Evolutionary conservation across 1,140 invertebrate species (phyloP).

Genomic region (Drosophila gunungcola): DNA sequence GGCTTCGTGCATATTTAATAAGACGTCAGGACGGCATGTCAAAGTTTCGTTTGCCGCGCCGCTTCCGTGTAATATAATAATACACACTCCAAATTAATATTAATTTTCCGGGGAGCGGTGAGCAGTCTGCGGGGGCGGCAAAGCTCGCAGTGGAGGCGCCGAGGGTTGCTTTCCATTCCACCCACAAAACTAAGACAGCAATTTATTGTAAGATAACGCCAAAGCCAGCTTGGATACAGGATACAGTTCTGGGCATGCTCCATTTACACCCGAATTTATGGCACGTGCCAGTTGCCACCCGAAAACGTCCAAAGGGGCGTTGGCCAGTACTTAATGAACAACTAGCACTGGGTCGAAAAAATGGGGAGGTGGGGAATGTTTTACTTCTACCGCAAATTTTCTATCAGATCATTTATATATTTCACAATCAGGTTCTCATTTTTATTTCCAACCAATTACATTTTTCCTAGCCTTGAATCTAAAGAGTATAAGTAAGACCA

Average conservation of each 20-base stretch:
- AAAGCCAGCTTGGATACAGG: constrained; percentile 49
- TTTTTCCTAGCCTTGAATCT: constrained; percentile 42
- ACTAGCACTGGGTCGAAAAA: constrained; percentile 11
- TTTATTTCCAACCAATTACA: background rate
- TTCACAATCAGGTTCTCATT: constrained; percentile 19
- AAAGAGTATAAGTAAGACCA: background rate
- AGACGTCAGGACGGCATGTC: constrained; percentile 62
- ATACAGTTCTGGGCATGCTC: constrained; percentile 65
- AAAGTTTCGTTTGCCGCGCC: constrained; percentile 47
- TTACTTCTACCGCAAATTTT: background rate
- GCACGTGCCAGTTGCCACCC: constrained; percentile 55
- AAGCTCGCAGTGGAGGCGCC: background rate
- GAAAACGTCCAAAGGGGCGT: constrained; percentile 45
- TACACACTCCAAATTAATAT: constrained; percentile 76
- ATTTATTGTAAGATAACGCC: constrained; percentile 76
- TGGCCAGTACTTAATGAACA: constrained; percentile 52
- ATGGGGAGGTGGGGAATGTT: too few relatives aligned
- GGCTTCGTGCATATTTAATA: constrained; percentile 69
- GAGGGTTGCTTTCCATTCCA: constrained; percentile 22
- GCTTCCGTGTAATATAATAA: constrained; percentile 62
- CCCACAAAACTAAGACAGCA: constrained; percentile 69
- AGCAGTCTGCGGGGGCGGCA: constrained; percentile 1
- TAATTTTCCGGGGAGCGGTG: constrained; percentile 42
- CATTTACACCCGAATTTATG: constrained; percentile 75
- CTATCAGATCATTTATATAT: constrained; percentile 5